These are phyloP conservation scores for Tinea pellionella DNA, from an alignment of 2,888 invertebrate genomes.

Conservation along the genomic window DNA sequence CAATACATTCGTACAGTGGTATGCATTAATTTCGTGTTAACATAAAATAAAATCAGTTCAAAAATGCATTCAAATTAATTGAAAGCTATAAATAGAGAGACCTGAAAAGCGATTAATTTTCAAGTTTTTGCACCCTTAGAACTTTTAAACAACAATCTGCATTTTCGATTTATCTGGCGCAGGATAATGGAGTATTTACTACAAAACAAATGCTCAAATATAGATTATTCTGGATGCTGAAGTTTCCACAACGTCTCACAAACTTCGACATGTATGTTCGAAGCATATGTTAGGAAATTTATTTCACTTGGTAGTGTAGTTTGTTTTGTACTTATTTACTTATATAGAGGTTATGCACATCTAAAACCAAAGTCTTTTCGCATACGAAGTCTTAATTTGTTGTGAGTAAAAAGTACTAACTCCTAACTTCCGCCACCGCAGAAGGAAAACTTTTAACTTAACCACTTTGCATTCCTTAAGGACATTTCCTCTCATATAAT, in stretches of 20 bases:
- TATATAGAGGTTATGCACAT: too few relatives aligned
- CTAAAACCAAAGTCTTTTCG: too few relatives aligned
- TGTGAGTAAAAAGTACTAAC: neutral
- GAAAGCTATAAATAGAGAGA: too few relatives aligned
- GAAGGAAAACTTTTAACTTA: neutral
- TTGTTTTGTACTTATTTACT: neutral
- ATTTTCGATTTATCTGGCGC: neutral
- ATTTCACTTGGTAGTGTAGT: neutral
- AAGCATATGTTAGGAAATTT: neutral
- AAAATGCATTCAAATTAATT: too few relatives aligned
- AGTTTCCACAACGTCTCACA: neutral
- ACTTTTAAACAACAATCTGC: neutral
- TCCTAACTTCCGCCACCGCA: neutral
- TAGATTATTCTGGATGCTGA: neutral
- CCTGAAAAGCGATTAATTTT: too few relatives aligned
- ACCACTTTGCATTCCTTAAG: neutral
- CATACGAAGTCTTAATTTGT: too few relatives aligned
- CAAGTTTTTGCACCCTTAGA: too few relatives aligned
- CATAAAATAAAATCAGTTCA: too few relatives aligned
- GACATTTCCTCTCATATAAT: neutral
- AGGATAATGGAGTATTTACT: neutral
- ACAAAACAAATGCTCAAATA: neutral
- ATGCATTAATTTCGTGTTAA: too few relatives aligned
- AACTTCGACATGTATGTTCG: neutral
- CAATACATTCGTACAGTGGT: too few relatives aligned